phyloP scores from a whole-genome alignment of 2,888 invertebrate genomes.

The Andrena bucephala region DNA sequence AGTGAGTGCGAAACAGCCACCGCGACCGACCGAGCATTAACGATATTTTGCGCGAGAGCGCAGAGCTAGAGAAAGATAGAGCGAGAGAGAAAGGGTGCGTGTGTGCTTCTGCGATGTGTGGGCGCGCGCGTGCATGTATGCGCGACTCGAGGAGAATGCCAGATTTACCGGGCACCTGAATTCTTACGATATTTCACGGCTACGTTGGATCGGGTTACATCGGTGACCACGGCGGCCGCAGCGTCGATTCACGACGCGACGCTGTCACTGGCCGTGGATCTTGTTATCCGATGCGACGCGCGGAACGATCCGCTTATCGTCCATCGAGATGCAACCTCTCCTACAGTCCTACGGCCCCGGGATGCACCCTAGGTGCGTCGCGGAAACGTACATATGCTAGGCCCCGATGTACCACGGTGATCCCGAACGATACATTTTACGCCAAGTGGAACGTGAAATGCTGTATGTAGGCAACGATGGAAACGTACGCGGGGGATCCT shows the following conservation, averaged over 20 bases:
- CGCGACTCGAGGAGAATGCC: conserved; percentile 48
- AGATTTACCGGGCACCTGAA: conserved; percentile 59
- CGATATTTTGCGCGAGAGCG: conserved; percentile 35
- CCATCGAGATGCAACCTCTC: background rate
- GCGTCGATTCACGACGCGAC: conserved; percentile 23
- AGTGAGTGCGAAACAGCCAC: conserved; percentile 87
- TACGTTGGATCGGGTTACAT: conserved; percentile 76
- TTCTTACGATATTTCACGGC: conserved; percentile 61
- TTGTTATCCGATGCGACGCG: conserved; percentile 21
- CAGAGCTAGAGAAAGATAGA: conserved; percentile 19
- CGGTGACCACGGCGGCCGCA: conserved; percentile 9
- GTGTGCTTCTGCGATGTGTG: background rate
- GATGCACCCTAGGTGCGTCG: conserved; percentile 1
- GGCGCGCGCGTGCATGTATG: conserved; percentile 4
- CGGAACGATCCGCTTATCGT: background rate
- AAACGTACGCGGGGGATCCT: background rate
- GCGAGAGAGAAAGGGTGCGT: conserved; percentile 6
- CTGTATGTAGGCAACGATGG: background rate
- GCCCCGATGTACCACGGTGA: background rate
- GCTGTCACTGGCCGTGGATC: conserved; percentile 16
- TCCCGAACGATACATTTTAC: background rate
- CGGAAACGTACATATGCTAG: conserved; percentile 15
- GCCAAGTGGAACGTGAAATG: background rate
- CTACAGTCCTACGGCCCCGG: background rate
- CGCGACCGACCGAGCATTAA: conserved; percentile 27